Evolutionary conservation across 2,797 vertebrate genomes (phyloP).

Genomic region (Lacerta bilineata): DNA sequence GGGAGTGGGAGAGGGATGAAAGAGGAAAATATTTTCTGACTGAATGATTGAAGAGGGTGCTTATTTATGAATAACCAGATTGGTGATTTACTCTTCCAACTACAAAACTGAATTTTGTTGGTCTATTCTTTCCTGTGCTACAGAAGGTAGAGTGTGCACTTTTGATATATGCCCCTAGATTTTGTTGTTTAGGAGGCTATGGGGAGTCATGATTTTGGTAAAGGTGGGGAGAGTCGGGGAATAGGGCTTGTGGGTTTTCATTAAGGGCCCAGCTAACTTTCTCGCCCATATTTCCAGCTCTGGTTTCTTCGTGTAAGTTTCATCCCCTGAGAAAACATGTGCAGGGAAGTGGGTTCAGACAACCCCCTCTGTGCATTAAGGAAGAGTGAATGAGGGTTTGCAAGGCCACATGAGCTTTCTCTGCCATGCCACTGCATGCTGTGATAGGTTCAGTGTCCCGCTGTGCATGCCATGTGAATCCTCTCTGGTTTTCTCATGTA

Average conservation of each 20-base stretch:
- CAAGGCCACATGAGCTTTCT: too few relatives aligned
- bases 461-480: too few relatives aligned
- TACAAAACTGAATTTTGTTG: not conserved
- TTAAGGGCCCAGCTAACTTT: not conserved
- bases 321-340: too few relatives aligned
- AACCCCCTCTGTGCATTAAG: too few relatives aligned
- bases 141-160: too few relatives aligned
- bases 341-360: too few relatives aligned
- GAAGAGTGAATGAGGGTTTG: too few relatives aligned
- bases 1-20: not conserved
- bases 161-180: not conserved
- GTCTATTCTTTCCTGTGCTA: not conserved
- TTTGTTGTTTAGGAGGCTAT: not conserved
- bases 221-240: not conserved
- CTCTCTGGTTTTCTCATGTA: too few relatives aligned
- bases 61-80: slow-evolving; percentile 26
- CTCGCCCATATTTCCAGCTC: not conserved
- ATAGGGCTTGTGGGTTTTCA: not conserved
- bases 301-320: not conserved
- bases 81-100: not conserved
- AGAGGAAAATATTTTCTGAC: not conserved
- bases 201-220: not conserved
- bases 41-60: not conserved
- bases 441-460: too few relatives aligned
- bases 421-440: too few relatives aligned